Conservation (phyloP, 1,140 invertebrate species). For the Drosophila suzukii region DNA sequence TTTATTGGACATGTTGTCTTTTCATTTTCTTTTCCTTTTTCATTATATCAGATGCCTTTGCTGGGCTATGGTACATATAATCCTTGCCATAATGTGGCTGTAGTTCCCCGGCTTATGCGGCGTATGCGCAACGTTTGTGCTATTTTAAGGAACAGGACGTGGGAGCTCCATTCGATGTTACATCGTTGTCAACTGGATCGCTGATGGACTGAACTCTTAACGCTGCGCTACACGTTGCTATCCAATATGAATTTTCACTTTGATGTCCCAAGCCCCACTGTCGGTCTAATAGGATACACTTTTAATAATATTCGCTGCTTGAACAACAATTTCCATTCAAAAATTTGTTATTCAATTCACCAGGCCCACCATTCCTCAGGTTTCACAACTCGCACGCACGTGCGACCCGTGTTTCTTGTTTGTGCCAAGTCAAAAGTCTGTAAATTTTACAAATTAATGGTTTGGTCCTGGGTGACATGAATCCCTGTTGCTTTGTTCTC, state of each 20-base stretch:
- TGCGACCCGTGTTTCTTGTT: slow-evolving; percentile 11
- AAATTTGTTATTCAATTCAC: slow-evolving; percentile 28
- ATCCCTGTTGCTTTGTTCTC: slow-evolving; percentile 31
- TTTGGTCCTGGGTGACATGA: slow-evolving; percentile 33
- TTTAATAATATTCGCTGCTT: slow-evolving; percentile 64
- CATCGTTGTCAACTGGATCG: slow-evolving; percentile 7
- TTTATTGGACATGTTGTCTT: slow-evolving; percentile 44
- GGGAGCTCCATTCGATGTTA: slow-evolving; percentile 15
- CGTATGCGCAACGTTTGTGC: slow-evolving; percentile 44
- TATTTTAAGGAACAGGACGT: slow-evolving; percentile 17
- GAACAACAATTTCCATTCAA: slow-evolving; percentile 29
- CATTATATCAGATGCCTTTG: slow-evolving; percentile 23
- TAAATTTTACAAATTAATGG: slow-evolving; percentile 60
- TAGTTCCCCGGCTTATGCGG: slow-evolving; percentile 33
- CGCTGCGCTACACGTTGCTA: slow-evolving; percentile 17
- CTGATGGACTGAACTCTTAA: neutral
- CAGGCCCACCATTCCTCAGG: neutral
- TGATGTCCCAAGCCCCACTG: slow-evolving; percentile 43
- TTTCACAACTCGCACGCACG: slow-evolving; percentile 17
- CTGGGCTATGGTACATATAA: slow-evolving; percentile 10
- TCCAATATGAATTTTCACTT: slow-evolving; percentile 45
- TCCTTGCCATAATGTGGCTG: slow-evolving; percentile 37
- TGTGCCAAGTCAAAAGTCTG: slow-evolving; percentile 47
- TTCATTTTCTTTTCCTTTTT: slow-evolving; percentile 21
- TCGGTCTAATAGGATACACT: slow-evolving; percentile 40